phyloP scores from a whole-genome alignment of 2,113 vertebrate genomes.

The Xenopus laevis region DNA sequence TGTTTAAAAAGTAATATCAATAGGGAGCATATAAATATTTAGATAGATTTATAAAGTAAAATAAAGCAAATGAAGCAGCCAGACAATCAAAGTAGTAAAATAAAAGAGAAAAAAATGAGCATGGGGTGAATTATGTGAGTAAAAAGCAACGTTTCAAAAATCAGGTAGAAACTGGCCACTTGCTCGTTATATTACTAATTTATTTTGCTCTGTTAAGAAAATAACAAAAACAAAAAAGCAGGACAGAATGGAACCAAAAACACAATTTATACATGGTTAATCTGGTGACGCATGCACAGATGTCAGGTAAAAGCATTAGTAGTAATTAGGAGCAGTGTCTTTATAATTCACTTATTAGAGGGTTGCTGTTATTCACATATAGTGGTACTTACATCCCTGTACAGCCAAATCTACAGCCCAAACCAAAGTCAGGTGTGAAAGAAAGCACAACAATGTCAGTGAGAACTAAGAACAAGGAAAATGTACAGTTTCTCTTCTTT shows the following conservation, averaged over 20 bases:
- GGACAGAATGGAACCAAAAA: conserved; percentile 57
- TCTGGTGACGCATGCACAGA: conserved; percentile 72
- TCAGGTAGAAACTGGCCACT: conserved; percentile 51
- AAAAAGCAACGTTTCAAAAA: conserved; percentile 49
- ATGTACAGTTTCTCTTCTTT: conserved; percentile 79
- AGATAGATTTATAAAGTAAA: not conserved
- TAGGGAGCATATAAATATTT: no score
- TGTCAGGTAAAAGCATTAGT: conserved; percentile 65
- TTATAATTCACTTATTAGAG: conserved; percentile 67
- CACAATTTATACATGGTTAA: conserved; percentile 62
- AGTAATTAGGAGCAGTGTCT: conserved; percentile 61
- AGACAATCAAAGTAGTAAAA: conserved; percentile 44
- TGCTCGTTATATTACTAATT: conserved; percentile 49
- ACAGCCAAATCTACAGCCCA: conserved; percentile 99
- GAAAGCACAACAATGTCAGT: conserved; percentile 95
- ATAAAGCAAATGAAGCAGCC: conserved; percentile 24
- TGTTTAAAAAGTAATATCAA: no score
- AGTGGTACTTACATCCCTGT: conserved; percentile 99
- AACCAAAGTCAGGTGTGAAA: conserved; percentile 98
- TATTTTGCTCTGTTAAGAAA: conserved; percentile 45
- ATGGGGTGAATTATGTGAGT: conserved; percentile 32
- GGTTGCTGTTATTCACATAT: conserved; percentile 77
- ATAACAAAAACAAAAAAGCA: conserved; percentile 53
- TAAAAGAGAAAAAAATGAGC: conserved; percentile 29
- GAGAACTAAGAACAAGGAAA: conserved; percentile 82